Evolutionary conservation across 2,888 invertebrate species (phyloP), one percentile per base, ranked within the genome.

Genomic region (Orthosia incerta): DNA sequence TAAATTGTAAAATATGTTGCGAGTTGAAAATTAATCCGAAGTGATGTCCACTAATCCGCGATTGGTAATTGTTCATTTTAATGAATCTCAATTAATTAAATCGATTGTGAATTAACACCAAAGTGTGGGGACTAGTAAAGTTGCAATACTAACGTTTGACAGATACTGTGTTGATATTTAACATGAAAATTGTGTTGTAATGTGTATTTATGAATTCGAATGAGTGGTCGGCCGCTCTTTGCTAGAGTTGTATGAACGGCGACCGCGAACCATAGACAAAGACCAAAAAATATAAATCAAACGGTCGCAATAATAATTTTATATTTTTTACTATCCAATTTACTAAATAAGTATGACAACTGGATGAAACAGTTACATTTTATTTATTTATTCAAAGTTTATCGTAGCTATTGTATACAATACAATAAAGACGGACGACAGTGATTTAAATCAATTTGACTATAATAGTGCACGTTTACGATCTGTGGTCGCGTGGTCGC

Each of bases 11-110:
- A 73, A 55, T 83, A 77, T 9, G 66, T 84, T 84, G 71, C 68
- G 77, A 84, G 71, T 59, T 72, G 53, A 81, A 78, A 85, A 73
- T 75, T 80, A 79, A 79, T 79, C 73, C 69, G 69, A 76, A 63
- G 61, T 79, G 57, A 73, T 83, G 66, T 85, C 71, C 84, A 82
- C 80, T 84, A 73, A 82, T 80, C 72, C 56, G 75, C 78, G 77
- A 78, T 84, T 86, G 82, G 75, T 84, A 77, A 86, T 84, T 80
- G 84, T 84, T 86, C 76, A 82, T 85, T 83, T 83, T 59, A 70
- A 74, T 80, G 85, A 85, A 82, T 85, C 86, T 85, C 86, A 82
- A 75, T 84, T 82, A 68, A 74, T 77, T 82, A 75, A 84, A 74
- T 61, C 84, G 72, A 79, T 81, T 84, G 74, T 86, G 76, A 79